Base-by-base conservation (phyloP, 2,888 invertebrate genomes). In the Mythimna pallens region DNA sequence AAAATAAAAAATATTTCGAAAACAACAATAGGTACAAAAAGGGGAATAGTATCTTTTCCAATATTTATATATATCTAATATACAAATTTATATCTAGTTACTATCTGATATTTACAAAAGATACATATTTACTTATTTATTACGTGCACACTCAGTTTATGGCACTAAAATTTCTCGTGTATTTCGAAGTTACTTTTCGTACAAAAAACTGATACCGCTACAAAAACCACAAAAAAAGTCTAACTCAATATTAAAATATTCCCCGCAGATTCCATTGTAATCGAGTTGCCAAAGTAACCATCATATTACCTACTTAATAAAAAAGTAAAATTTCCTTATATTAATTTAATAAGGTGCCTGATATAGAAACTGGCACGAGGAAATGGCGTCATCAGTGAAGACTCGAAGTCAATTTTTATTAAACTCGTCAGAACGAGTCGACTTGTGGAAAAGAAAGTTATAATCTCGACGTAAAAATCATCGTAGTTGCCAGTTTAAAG, bases 351-450 rank as follows among this genome's bases (percentile, higher is more conserved):
- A 85, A 85, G 73, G 68, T 79, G 66, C 59, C 65, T 66, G 67
- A 82, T 81, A 85, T 82, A 78, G 80, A 82, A 80, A 55, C 14
- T 36, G 65, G 66, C 36, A 69, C 52, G 63, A 12, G 83, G 70
- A 76, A 84, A 84, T 84, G 74, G 80, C 73, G 80, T 59, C 73
- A 62, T 67, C 78, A 72, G 71, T 58, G 83, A 77, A 69, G 70
- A 78, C 81, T 78, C 80, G 76, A 83, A 88, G 84, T 88, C 80
- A 86, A 85, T 88, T 88, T 90, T 89, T 87, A 85, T 86, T 87
- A 87, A 89, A 85, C 75, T 78, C 78, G 76, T 81, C 78, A 79
- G 80, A 86, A 81, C 75, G 81, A 77, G 73, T 82, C 76, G 82
- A 81, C 73, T 85, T 81, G 78, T 80, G 76, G 47, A 47, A 70